These are phyloP conservation scores for Tachysurus fulvidraco DNA, from an alignment of 2,113 vertebrate genomes.

Conservation along the genomic window DNA sequence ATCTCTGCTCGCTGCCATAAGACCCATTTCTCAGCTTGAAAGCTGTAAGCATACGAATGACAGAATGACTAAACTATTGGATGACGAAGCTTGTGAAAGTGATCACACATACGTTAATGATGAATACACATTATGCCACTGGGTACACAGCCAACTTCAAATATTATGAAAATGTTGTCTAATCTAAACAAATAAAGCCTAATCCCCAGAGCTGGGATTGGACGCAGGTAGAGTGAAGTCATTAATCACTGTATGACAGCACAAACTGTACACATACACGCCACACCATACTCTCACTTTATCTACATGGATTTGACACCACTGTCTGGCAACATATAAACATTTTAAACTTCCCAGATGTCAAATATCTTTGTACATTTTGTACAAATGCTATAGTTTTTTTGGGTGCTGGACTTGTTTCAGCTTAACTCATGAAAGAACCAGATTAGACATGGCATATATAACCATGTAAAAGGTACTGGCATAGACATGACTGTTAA, in stretches of 20 bases:
- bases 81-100: constrained; percentile 30
- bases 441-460: constrained; percentile 6
- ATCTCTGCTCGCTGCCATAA: constrained; percentile 16
- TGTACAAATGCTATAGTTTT: constrained; percentile 29
- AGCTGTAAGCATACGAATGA: constrained; percentile 18
- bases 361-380: constrained; percentile 36
- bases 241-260: constrained; percentile 42
- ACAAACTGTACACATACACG: constrained; percentile 6
- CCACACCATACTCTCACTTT: neutral
- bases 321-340: constrained; percentile 38
- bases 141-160: constrained; percentile 38
- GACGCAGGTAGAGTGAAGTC: constrained; percentile 23
- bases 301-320: constrained; percentile 28
- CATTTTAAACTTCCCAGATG: constrained; percentile 39
- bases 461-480: constrained; percentile 15
- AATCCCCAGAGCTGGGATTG: constrained; percentile 37
- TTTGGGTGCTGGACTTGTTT: constrained; percentile 11
- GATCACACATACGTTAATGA: constrained; percentile 26
- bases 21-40: constrained; percentile 24
- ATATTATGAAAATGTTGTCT: constrained; percentile 47
- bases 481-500: neutral
- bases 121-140: constrained; percentile 34
- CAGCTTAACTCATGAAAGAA: constrained; percentile 15
- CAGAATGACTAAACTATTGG: constrained; percentile 26
- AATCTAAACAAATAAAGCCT: constrained; percentile 44